A percentile compares a stretch with the other conserved stretches of the same genome.
Conservation (phyloP, 1,140 invertebrate species). For the Drosophila eugracilis region DNA sequence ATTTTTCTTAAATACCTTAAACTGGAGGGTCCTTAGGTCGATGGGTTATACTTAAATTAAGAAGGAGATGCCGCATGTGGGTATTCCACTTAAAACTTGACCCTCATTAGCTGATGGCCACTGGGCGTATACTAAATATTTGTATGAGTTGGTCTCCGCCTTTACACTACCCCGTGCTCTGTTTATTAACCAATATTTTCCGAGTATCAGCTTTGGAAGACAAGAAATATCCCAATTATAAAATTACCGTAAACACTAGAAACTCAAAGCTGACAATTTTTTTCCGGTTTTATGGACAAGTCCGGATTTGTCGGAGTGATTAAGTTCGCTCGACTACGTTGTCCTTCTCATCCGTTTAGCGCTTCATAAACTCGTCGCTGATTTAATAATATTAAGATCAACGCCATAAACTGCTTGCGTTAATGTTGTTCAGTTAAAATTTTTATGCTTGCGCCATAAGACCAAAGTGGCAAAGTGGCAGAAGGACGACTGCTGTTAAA, state of each 20-base stretch:
- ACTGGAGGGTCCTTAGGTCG: conserved; percentile 16
- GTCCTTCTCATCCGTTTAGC: conserved; percentile 40
- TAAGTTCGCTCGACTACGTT: conserved; percentile 14
- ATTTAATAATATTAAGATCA: conserved; percentile 81
- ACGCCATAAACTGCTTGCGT: conserved; percentile 77
- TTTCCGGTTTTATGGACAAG: background rate
- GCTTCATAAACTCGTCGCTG: conserved; percentile 71
- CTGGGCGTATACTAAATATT: conserved; percentile 18
- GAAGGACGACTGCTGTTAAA: conserved; percentile 30
- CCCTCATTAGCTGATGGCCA: conserved; percentile 25
- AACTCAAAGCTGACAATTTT: background rate
- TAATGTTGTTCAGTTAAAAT: conserved; percentile 79
- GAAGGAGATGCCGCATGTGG: background rate
- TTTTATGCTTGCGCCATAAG: conserved; percentile 77
- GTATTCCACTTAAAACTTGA: conserved; percentile 15
- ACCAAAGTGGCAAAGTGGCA: conserved; percentile 71
- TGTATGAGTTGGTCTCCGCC: background rate
- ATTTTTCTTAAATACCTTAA: conserved; percentile 33
- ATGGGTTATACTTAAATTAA: conserved; percentile 8
- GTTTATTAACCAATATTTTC: no score
- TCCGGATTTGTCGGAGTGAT: conserved; percentile 11
- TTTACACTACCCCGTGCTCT: background rate
- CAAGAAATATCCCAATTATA: background rate
- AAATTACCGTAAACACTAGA: background rate
- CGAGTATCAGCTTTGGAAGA: no score